phyloP scores from a whole-genome alignment of 2,888 invertebrate genomes.

The Sarcophaga caerulescens region DNA sequence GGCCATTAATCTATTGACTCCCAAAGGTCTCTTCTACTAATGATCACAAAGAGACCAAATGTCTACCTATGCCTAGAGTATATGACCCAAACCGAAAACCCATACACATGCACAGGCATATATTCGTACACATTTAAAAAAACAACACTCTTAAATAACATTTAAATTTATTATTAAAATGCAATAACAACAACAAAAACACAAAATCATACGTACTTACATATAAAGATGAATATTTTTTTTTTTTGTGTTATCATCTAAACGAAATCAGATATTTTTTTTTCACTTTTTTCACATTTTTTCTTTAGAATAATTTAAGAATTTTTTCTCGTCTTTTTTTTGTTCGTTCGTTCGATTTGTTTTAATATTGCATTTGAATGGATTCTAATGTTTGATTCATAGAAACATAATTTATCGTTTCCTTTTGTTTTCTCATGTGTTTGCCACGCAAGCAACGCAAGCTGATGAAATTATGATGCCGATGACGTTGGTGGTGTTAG shows the following conservation, averaged over 20 bases:
- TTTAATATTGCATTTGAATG: not conserved
- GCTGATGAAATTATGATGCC: not conserved
- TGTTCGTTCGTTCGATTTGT: constrained; percentile 28
- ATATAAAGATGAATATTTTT: constrained; percentile 74
- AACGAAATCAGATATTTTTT: constrained; percentile 78
- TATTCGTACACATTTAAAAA: not conserved
- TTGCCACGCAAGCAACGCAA: not conserved
- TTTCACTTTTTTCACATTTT: not conserved
- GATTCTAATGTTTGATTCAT: constrained; percentile 74
- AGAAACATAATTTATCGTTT: constrained; percentile 79
- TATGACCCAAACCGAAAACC: constrained; percentile 12
- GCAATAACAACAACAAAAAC: constrained; percentile 36
- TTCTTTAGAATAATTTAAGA: constrained; percentile 59
- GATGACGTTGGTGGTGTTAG: constrained; percentile 26
- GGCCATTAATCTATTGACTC: constrained; percentile 69
- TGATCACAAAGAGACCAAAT: constrained; percentile 71
- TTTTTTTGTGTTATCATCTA: constrained; percentile 79
- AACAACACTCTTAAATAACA: constrained; percentile 50
- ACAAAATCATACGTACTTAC: not conserved
- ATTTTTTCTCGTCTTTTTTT: constrained; percentile 21
- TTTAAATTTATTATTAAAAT: constrained; percentile 54
- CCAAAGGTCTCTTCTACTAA: constrained; percentile 71
- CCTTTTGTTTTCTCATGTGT: constrained; percentile 74
- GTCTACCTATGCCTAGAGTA: constrained; percentile 69
- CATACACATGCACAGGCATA: not conserved